Evolutionary conservation across 2,888 invertebrate species (phyloP).

Genomic region (Cerastis rubricosa): DNA sequence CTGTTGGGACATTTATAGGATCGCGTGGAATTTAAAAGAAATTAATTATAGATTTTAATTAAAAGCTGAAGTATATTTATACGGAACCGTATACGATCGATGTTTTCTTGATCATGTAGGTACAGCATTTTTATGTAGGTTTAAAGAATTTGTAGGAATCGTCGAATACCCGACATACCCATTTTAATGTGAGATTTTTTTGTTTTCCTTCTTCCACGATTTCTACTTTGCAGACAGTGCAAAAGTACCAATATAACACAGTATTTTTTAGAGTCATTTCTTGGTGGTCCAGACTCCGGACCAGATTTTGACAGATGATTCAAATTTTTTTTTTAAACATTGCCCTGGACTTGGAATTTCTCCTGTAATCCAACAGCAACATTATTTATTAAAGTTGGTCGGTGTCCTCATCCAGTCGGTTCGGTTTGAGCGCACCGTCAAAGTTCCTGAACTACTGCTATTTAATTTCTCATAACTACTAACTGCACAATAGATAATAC

Average conservation of each 20-base stretch:
- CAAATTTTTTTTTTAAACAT: too few species aligned
- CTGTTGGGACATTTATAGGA: background rate
- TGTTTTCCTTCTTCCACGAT: background rate
- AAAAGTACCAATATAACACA: background rate
- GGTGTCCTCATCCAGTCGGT: background rate
- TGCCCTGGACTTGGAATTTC: too few species aligned
- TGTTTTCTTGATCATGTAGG: background rate
- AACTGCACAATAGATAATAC: too few species aligned
- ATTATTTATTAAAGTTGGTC: background rate
- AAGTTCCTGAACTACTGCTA: background rate
- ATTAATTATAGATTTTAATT: constrained; percentile 2
- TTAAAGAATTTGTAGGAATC: background rate
- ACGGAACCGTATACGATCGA: background rate
- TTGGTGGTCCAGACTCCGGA: background rate
- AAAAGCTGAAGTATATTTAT: background rate
- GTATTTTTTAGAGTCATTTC: background rate
- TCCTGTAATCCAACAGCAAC: too few species aligned
- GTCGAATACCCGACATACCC: background rate
- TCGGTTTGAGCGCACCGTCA: background rate
- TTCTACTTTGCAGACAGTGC: background rate
- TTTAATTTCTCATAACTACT: too few species aligned
- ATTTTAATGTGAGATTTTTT: background rate
- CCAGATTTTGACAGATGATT: background rate
- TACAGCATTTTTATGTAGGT: background rate
- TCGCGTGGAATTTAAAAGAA: background rate